These are phyloP conservation scores for Thomomys bottae DNA, from an alignment of 2,113 vertebrate genomes.

Conservation along the genomic window DNA sequence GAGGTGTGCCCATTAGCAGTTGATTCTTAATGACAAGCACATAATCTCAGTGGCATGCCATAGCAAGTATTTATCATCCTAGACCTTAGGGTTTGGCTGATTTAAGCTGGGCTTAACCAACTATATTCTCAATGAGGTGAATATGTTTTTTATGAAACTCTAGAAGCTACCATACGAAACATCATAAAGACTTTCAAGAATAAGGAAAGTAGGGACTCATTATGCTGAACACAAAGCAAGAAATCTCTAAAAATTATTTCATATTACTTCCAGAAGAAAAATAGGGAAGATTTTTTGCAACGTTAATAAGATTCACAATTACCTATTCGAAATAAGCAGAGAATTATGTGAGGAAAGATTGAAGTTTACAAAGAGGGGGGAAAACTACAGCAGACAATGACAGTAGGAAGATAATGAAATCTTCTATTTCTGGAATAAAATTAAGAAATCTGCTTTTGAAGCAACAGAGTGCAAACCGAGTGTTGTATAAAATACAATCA, in stretches of 20 bases:
- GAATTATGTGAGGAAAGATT: background rate
- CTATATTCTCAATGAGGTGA: background rate
- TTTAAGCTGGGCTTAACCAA: background rate
- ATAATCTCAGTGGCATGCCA: background rate
- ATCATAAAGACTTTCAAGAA: background rate
- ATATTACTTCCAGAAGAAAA: background rate
- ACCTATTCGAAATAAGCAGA: background rate
- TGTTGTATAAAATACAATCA: background rate
- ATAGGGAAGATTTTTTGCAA: background rate
- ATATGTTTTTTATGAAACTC: background rate
- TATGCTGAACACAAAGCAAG: background rate
- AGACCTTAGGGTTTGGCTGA: background rate
- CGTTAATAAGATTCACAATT: background rate
- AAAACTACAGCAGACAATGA: background rate
- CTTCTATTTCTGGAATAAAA: background rate
- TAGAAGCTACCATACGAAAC: background rate
- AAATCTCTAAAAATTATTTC: background rate
- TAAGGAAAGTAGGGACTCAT: background rate
- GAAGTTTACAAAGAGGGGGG: background rate
- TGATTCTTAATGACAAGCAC: background rate
- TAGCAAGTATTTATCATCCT: background rate
- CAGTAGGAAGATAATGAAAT: conserved; percentile 1
- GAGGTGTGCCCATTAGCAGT: background rate
- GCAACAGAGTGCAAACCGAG: background rate
- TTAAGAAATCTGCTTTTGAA: background rate